Conservation (phyloP, 2,797 vertebrate species). For the Podargus strigoides region DNA sequence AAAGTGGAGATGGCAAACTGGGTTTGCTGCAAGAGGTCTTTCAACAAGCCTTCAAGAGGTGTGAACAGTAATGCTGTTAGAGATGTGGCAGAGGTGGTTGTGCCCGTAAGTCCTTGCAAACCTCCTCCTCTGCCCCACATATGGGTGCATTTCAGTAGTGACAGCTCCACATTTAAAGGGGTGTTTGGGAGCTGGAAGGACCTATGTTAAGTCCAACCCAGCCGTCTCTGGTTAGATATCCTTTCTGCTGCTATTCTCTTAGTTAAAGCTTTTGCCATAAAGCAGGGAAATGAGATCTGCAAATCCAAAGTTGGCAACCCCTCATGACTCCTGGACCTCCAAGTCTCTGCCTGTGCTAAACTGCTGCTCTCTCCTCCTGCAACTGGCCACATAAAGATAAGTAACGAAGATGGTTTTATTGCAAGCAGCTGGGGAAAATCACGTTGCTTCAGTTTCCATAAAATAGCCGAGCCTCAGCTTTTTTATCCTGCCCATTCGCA, state of each 20-base stretch:
- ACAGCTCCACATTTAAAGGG: neutral
- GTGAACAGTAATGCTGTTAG: neutral
- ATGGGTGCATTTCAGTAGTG: neutral
- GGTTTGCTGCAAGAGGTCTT: neutral
- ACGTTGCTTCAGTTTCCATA: constrained; percentile 64
- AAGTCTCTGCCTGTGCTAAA: neutral
- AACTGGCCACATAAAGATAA: constrained; percentile 64
- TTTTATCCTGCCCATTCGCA: constrained; percentile 60
- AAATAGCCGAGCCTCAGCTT: constrained; percentile 59
- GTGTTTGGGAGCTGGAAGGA: neutral
- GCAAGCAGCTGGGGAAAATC: constrained; percentile 67
- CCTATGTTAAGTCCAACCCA: neutral
- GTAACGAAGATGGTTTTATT: constrained; percentile 62
- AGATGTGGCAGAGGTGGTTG: neutral
- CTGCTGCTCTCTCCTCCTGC: neutral
- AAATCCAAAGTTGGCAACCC: neutral
- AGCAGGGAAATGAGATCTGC: neutral
- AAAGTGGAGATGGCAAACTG: neutral
- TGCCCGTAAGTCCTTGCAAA: neutral
- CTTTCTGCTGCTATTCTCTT: neutral
- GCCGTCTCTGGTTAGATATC: neutral
- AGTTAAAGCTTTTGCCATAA: neutral
- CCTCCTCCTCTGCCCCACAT: neutral
- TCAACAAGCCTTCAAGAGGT: neutral
- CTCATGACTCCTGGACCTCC: neutral